These are phyloP conservation scores for Polypedilum pembai DNA, from an alignment of 1,140 invertebrate genomes.

Conservation along the genomic window DNA sequence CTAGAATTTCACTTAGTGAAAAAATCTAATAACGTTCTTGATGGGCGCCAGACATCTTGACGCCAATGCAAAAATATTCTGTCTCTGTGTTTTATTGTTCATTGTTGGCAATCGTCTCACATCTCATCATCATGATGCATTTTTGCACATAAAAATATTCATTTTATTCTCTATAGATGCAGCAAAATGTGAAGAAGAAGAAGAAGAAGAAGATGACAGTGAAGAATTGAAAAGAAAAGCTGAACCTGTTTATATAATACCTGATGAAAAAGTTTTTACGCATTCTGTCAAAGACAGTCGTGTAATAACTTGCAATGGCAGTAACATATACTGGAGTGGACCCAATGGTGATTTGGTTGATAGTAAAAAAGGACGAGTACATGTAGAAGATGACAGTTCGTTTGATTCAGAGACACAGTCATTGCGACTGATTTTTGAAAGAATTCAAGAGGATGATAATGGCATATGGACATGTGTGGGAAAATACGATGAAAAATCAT, in stretches of 20 bases:
- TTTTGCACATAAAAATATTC: too few species aligned
- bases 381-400: neutral
- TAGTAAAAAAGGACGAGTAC: neutral
- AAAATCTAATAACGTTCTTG: too few species aligned
- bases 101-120: too few species aligned
- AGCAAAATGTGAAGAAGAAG: too few species aligned
- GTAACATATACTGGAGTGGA: neutral
- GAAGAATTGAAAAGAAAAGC: neutral
- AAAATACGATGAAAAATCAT: neutral
- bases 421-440: neutral
- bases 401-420: neutral
- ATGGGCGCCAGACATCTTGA: too few species aligned
- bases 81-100: too few species aligned
- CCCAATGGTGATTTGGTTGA: neutral
- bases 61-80: too few species aligned
- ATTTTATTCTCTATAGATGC: too few species aligned
- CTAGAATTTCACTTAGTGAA: too few species aligned
- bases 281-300: neutral
- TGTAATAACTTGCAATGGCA: neutral
- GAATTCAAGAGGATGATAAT: neutral
- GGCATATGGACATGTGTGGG: neutral
- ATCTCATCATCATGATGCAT: too few species aligned
- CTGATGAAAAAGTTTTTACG: neutral
- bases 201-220: neutral
- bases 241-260: neutral